Conservation (phyloP, 2,113 vertebrate genomes). For the Xyliphius kryptos region DNA sequence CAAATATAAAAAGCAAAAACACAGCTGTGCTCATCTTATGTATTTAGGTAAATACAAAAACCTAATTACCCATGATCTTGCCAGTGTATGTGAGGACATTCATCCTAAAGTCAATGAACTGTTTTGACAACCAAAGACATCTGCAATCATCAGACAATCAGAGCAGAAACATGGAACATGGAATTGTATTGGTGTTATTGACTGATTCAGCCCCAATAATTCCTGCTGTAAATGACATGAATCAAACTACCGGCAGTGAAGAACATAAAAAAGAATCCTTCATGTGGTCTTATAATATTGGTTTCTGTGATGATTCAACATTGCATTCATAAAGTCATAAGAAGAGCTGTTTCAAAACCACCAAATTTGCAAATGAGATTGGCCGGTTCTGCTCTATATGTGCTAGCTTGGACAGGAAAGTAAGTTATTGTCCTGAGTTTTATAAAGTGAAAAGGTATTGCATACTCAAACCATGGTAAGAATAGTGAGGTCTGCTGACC, state of each 20-base stretch:
- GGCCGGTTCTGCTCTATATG: too few relatives aligned
- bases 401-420: slow-evolving; percentile 4
- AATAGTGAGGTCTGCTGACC: slow-evolving; percentile 30
- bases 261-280: too few relatives aligned
- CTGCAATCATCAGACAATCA: slow-evolving; percentile 23
- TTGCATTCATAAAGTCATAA: too few relatives aligned
- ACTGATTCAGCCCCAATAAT: slow-evolving; percentile 42
- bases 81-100: slow-evolving; percentile 32
- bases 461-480: slow-evolving; percentile 27
- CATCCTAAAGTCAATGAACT: slow-evolving; percentile 42
- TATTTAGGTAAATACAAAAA: slow-evolving; percentile 38
- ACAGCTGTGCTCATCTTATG: slow-evolving; percentile 32
- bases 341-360: too few relatives aligned
- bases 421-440: slow-evolving; percentile 24
- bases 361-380: too few relatives aligned
- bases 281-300: too few relatives aligned
- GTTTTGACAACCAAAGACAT: slow-evolving; percentile 19
- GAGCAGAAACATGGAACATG: slow-evolving; percentile 39
- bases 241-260: slow-evolving; percentile 31
- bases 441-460: slow-evolving; percentile 24
- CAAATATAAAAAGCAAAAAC: slow-evolving; percentile 61
- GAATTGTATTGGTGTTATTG: slow-evolving; percentile 45
- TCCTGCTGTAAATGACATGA: slow-evolving; percentile 43
- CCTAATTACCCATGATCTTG: slow-evolving; percentile 45
- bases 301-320: too few relatives aligned